Conservation (phyloP, 2,113 vertebrate species). For the Diadophis punctatus region DNA sequence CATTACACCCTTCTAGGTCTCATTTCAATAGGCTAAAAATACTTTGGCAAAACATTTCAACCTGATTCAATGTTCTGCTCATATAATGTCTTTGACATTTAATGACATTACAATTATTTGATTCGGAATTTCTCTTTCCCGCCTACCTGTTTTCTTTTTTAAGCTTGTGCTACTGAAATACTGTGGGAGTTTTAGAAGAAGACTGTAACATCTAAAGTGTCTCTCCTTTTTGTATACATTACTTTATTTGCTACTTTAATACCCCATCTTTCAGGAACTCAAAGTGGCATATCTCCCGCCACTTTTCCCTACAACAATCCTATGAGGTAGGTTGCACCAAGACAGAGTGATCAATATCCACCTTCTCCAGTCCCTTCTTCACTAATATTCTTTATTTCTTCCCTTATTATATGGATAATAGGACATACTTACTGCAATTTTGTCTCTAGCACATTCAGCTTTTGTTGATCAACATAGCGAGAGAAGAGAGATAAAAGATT, state of each 20-base stretch:
- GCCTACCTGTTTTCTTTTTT: neutral
- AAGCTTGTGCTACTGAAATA: neutral
- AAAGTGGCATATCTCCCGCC: neutral
- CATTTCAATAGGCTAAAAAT: neutral
- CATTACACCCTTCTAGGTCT: neutral
- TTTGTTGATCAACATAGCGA: constrained; percentile 88
- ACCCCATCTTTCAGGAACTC: neutral
- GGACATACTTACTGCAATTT: constrained; percentile 86
- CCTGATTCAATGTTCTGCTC: neutral
- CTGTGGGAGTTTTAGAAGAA: neutral
- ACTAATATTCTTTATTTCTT: too few species aligned
- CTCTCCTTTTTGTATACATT: neutral
- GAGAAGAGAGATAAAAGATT: constrained; percentile 90
- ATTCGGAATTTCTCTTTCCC: neutral
- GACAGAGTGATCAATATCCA: neutral
- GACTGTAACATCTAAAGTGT: neutral
- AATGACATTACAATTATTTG: neutral
- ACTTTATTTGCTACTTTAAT: neutral
- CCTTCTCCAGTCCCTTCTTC: neutral
- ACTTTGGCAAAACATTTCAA: neutral
- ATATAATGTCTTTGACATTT: neutral
- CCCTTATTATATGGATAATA: too few species aligned
- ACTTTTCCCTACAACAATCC: neutral
- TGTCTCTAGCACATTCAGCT: constrained; percentile 86
- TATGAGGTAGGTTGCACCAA: neutral